Evolutionary conservation across 2,113 vertebrate species (phyloP).

Genomic region (Alaudala cheleensis): DNA sequence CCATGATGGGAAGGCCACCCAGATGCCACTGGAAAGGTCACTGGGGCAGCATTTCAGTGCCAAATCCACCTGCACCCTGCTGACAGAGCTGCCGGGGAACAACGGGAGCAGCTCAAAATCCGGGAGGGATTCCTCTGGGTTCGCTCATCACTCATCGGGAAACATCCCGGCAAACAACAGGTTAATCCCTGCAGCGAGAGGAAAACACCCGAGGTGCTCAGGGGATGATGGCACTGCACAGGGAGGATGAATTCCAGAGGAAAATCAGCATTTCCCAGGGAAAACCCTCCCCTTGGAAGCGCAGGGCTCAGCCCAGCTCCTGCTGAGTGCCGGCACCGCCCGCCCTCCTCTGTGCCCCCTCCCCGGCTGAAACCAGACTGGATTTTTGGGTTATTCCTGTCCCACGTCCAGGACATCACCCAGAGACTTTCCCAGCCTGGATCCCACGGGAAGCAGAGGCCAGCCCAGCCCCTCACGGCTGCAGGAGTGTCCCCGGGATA

Average conservation of each 20-base stretch:
- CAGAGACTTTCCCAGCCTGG: slow-evolving; percentile 29
- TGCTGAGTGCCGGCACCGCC: background rate
- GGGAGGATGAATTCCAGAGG: background rate
- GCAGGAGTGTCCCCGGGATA: background rate
- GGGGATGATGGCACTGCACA: background rate
- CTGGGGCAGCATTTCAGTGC: background rate
- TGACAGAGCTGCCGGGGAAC: background rate
- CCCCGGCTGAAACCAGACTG: background rate
- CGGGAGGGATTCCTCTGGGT: background rate
- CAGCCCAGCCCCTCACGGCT: background rate
- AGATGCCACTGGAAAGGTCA: background rate
- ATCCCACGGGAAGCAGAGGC: slow-evolving; percentile 45
- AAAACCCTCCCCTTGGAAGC: rapidly evolving
- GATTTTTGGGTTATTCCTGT: background rate
- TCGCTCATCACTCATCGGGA: background rate
- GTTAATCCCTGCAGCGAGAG: background rate
- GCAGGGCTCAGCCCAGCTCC: background rate
- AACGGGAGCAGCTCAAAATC: background rate
- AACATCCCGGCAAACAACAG: background rate
- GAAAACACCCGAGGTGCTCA: background rate
- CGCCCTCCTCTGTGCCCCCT: rapidly evolving
- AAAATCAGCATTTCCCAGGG: rapidly evolving
- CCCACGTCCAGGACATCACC: background rate
- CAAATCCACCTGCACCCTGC: background rate
- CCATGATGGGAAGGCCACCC: background rate